Base-by-base conservation (phyloP, 2,797 vertebrate species). In the Alauda arvensis region DNA sequence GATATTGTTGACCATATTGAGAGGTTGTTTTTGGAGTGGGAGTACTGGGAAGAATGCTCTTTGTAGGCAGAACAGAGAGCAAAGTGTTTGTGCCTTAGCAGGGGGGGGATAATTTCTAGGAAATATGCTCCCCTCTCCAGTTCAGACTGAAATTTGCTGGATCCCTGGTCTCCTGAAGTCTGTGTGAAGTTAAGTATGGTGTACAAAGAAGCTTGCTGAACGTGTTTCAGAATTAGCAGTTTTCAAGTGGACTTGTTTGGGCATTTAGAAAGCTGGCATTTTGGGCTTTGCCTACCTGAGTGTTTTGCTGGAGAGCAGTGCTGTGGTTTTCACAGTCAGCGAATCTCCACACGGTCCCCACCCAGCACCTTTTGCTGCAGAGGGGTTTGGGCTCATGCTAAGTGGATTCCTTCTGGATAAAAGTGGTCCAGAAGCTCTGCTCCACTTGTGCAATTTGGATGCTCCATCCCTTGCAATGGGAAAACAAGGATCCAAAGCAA, bases 11-110 rank as follows among this genome's bases (percentile, higher is more conserved):
- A 91, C 83, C 77, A 56, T 88, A 85, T 87, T 81, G 90, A 92
- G 89, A 79, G 66, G 79, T 83, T 69, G 85, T 18, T 90, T 94
- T 92, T 87, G 79, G 62, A 85, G 86, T 75, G 63, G 82, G 84
- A 91, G 84, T 71, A 69, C 29, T 80, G 76, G 69, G 42, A 88
- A 61, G 88, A 91, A 85, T 91, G 57, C 56, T 71, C 55, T 83
- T 89, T 75, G 52, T 77, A 88, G 77, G 77, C 82, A 91, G 75
- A 91, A 69, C 34, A 62, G 86, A 75, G 88, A 85, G 86, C 59
- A 78, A 79, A 87, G 86, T 60, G 82, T 91, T 93, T 8, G 0
- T 83, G 62, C 69, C 17, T 28, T 68, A 86, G 52, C 68, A 75
- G 51, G 69, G 59, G 37, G 37, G 61, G 33, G 45, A 51, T 85